These are phyloP conservation scores for Monoplex corrugatus DNA, from an alignment of 2,888 invertebrate genomes.

Conservation along the genomic window DNA sequence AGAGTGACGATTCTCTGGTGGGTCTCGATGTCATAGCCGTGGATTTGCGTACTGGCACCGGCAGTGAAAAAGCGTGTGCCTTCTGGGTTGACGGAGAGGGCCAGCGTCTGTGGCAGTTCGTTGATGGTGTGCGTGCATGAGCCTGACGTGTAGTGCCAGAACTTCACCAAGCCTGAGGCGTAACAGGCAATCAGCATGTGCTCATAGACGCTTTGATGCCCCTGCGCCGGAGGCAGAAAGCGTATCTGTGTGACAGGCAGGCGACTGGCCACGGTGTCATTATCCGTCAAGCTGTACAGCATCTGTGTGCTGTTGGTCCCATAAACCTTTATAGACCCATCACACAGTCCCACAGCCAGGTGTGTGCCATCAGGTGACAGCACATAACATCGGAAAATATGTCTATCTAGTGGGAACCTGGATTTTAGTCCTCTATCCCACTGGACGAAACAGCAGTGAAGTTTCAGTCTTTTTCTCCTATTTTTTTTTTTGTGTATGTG, in stretches of 20 bases:
- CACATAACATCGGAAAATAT: constrained; percentile 81
- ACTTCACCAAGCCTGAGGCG: constrained; percentile 79
- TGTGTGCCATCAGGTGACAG: constrained; percentile 72
- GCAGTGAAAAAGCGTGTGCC: constrained; percentile 75
- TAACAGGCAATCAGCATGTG: constrained; percentile 79
- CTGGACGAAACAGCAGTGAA: no score
- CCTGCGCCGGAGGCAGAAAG: constrained; percentile 68
- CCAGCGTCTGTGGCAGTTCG: constrained; percentile 73
- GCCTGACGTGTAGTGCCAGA: constrained; percentile 80
- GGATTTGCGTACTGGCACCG: constrained; percentile 76
- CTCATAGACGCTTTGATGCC: constrained; percentile 70
- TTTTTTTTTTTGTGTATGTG: no score
- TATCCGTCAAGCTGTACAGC: constrained; percentile 75
- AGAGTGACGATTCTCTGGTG: constrained; percentile 73
- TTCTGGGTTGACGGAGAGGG: constrained; percentile 71
- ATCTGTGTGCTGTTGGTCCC: constrained; percentile 68
- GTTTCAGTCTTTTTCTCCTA: no score
- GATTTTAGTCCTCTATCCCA: no score
- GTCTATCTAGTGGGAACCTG: no score
- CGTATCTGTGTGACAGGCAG: constrained; percentile 79
- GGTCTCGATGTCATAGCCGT: constrained; percentile 79
- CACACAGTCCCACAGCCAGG: constrained; percentile 77
- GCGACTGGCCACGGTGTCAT: constrained; percentile 68
- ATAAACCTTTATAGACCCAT: constrained; percentile 78
- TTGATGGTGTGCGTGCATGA: constrained; percentile 76